phyloP scores from a whole-genome alignment of 2,888 invertebrate species.

The Agrochola lota region DNA sequence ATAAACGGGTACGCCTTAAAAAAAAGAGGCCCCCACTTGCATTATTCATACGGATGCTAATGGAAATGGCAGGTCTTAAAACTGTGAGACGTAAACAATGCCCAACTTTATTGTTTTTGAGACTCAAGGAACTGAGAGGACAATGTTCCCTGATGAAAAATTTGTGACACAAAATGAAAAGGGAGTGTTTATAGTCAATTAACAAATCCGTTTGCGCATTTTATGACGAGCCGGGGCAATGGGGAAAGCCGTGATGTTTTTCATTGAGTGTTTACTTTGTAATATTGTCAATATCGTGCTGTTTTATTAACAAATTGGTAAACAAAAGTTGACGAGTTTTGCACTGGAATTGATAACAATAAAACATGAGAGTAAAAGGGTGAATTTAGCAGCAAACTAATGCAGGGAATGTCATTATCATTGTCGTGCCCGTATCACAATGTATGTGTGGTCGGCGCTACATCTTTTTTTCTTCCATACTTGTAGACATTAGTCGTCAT shows the following conservation, averaged over 20 bases:
- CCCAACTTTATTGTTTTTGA: conserved; percentile 74
- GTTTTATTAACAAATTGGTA: conserved; percentile 58
- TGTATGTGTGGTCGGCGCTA: too few species aligned
- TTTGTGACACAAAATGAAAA: conserved; percentile 67
- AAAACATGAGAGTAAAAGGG: conserved; percentile 18
- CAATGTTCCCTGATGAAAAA: conserved; percentile 65
- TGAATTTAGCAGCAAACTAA: conserved; percentile 7
- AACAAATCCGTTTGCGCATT: conserved; percentile 72
- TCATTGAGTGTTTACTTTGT: conserved; percentile 57
- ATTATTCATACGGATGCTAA: conserved; percentile 81
- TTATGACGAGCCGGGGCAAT: conserved; percentile 62
- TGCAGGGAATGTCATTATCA: not conserved
- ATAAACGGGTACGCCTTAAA: conserved; percentile 66
- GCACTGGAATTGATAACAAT: conserved; percentile 33
- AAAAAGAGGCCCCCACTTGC: conserved; percentile 71
- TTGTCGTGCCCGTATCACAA: too few species aligned
- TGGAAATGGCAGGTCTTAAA: conserved; percentile 77
- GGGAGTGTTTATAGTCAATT: conserved; percentile 71
- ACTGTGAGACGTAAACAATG: conserved; percentile 76
- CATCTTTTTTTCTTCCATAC: too few species aligned
- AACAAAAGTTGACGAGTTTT: conserved; percentile 40
- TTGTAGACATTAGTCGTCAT: too few species aligned
- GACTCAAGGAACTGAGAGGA: conserved; percentile 55
- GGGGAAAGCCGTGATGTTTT: conserved; percentile 48
- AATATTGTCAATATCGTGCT: conserved; percentile 51